Percentiles rank a stretch among this genome's conserved stretches.
Evolutionary conservation across 2,113 vertebrate species (phyloP).

Genomic region (Rhabdornis inornatus): DNA sequence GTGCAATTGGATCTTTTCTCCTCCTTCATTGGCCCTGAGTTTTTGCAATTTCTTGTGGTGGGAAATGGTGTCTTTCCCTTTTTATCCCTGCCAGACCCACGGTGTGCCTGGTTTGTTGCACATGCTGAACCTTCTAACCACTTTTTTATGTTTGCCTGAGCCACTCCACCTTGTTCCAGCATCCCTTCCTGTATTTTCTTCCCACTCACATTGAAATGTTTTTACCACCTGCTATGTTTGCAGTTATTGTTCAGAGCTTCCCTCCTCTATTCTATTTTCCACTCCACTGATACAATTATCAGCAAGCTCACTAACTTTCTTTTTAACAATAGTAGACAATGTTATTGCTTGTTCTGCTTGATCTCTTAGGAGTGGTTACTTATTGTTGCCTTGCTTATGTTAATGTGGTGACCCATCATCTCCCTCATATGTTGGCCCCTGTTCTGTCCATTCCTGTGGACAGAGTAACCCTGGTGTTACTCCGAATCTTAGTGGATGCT

Average conservation of each 20-base stretch:
- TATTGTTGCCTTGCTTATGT: background rate
- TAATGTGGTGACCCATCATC: background rate
- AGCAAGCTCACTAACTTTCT: background rate
- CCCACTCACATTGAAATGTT: background rate
- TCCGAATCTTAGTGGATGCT: background rate
- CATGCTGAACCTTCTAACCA: accelerated
- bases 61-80: background rate
- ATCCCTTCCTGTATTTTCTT: background rate
- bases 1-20: background rate
- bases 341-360: background rate
- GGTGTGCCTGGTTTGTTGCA: background rate
- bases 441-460: background rate
- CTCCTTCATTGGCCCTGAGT: background rate
- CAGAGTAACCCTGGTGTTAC: background rate
- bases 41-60: background rate
- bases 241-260: background rate
- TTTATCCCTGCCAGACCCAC: accelerated
- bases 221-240: background rate
- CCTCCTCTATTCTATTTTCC: background rate
- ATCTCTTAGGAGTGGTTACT: background rate
- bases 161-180: background rate
- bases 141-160: background rate
- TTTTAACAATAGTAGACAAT: background rate
- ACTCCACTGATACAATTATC: background rate
- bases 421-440: background rate